These are phyloP conservation scores for Schizotus pectinicornis DNA, from an alignment of 2,888 invertebrate species.

Conservation along the genomic window DNA sequence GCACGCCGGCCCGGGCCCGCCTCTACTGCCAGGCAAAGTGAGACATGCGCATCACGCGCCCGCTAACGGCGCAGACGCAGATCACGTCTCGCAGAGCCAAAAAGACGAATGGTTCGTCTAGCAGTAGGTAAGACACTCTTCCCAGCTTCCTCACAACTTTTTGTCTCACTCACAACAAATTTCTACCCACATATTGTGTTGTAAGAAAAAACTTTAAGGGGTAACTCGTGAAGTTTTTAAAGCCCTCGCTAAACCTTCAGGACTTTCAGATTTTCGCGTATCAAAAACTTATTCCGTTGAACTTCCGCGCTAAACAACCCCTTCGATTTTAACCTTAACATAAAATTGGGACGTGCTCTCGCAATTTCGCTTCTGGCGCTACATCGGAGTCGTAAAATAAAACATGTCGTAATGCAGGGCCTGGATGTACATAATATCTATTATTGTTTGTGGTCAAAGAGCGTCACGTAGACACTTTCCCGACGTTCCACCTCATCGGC, in stretches of 20 bases:
- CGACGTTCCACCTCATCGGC: not conserved
- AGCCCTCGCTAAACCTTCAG: too few relatives aligned
- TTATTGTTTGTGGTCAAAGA: slow-evolving; percentile 9
- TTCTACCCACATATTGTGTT: not conserved
- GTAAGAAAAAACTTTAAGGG: not conserved
- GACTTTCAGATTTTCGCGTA: too few relatives aligned
- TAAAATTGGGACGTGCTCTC: slow-evolving; percentile 5
- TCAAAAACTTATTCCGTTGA: too few relatives aligned
- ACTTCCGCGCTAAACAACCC: not conserved
- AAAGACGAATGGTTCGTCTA: slow-evolving; percentile 94
- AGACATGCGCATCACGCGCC: slow-evolving; percentile 58
- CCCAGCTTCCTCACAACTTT: not conserved
- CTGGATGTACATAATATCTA: not conserved
- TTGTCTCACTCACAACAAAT: too few relatives aligned
- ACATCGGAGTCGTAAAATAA: slow-evolving; percentile 2
- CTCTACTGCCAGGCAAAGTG: slow-evolving; percentile 77
- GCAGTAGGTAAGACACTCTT: slow-evolving; percentile 62
- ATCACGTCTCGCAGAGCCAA: slow-evolving; percentile 69
- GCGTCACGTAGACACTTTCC: slow-evolving; percentile 1
- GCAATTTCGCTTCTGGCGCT: not conserved
- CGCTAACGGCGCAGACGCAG: slow-evolving; percentile 54
- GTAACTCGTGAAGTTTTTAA: not conserved
- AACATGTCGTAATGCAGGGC: not conserved
- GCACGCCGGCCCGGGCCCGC: slow-evolving; percentile 72
- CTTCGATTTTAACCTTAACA: not conserved